phyloP scores from a whole-genome alignment of 1,140 invertebrate species.

The Lysiphlebus fabarum region DNA sequence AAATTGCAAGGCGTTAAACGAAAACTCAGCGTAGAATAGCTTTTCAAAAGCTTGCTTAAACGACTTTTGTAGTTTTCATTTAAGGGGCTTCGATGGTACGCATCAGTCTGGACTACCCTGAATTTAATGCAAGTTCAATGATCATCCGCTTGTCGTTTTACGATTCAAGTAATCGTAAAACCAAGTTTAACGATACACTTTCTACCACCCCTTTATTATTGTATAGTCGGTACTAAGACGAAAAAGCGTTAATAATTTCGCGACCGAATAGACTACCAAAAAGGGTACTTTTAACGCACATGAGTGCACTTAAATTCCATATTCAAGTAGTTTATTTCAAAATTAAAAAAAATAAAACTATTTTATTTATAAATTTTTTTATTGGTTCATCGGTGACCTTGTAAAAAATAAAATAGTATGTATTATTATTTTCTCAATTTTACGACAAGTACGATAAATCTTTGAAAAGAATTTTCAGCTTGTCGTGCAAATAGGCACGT shows the following conservation, averaged over 20 bases:
- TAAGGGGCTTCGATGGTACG: conserved; percentile 13
- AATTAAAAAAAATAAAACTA: not conserved
- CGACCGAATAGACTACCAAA: conserved; percentile 26
- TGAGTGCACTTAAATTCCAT: conserved; percentile 15
- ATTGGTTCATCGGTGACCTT: not conserved
- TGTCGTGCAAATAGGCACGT: too few species aligned
- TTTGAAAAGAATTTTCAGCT: not conserved
- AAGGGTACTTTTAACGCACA: conserved; percentile 15
- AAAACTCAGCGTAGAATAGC: conserved; percentile 11
- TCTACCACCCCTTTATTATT: not conserved
- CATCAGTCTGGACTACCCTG: conserved; percentile 15
- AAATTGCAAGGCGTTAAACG: conserved; percentile 19
- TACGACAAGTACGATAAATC: conserved; percentile 3
- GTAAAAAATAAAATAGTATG: not conserved
- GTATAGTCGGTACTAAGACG: conserved; percentile 16
- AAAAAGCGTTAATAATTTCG: conserved; percentile 31
- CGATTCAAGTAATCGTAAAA: conserved; percentile 34
- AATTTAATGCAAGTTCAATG: conserved; percentile 39
- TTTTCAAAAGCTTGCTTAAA: conserved; percentile 24
- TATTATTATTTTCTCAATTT: conserved; percentile 18
- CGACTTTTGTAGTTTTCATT: conserved; percentile 39
- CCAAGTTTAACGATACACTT: conserved; percentile 22
- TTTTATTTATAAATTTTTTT: too few species aligned
- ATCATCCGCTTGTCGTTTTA: conserved; percentile 42
- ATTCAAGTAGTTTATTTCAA: conserved; percentile 11